Percentiles rank a stretch among this genome's conserved stretches.
Conservation (phyloP, 2,888 invertebrate genomes). For the Napeogenes sylphis region DNA sequence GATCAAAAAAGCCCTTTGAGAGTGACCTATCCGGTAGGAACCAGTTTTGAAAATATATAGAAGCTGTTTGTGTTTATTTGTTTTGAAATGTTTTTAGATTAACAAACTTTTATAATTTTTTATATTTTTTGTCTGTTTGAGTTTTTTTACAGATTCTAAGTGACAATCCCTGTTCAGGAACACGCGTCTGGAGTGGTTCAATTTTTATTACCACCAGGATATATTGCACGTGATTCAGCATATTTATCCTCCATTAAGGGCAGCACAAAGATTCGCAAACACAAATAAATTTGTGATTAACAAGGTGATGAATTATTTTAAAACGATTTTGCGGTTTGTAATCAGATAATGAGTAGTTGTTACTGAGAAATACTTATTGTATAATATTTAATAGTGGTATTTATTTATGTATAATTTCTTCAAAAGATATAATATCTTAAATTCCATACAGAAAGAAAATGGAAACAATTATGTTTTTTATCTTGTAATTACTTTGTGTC, state of each 20-base stretch:
- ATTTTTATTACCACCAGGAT: constrained; percentile 29
- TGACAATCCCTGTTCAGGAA: not conserved
- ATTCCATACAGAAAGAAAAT: not conserved
- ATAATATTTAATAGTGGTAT: too few relatives aligned
- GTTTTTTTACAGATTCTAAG: not conserved
- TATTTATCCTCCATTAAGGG: constrained; percentile 50
- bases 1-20: constrained; percentile 25
- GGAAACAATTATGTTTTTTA: not conserved
- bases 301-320: constrained; percentile 69
- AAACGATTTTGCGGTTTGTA: constrained; percentile 46
- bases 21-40: constrained; percentile 29
- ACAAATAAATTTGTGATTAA: constrained; percentile 56
- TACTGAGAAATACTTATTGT: too few relatives aligned
- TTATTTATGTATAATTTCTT: too few relatives aligned
- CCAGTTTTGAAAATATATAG: constrained; percentile 7
- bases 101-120: not conserved
- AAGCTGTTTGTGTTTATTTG: not conserved
- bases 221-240: constrained; percentile 38
- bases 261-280: constrained; percentile 50
- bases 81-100: not conserved
- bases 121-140: not conserved
- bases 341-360: not conserved
- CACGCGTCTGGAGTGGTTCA: constrained; percentile 12
- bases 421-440: too few relatives aligned
- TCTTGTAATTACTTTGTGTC: not conserved